A percentile compares a stretch with the other conserved stretches of the same genome.
Conservation (phyloP, 2,888 invertebrate genomes). For the Lagria hirta region DNA sequence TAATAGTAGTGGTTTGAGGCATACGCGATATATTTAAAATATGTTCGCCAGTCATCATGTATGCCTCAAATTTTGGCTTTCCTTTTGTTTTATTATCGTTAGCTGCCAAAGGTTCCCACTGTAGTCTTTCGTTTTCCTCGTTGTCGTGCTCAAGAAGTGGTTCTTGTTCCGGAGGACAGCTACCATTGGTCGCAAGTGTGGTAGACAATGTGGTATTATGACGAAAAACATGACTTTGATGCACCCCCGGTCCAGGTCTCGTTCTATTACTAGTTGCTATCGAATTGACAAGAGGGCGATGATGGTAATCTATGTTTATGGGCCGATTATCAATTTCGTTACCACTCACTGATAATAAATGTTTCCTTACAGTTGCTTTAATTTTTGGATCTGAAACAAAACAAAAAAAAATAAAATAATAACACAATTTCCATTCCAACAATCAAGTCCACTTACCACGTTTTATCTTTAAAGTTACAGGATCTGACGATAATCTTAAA, state of each 20-base stretch:
- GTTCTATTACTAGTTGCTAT: constrained; percentile 3
- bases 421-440: not conserved
- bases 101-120: constrained; percentile 59
- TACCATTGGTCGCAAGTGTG: constrained; percentile 59
- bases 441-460: constrained; percentile 75
- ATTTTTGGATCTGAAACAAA: constrained; percentile 74
- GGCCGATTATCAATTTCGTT: constrained; percentile 35
- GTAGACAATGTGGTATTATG: too few species aligned
- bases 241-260: constrained; percentile 52
- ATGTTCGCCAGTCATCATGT: constrained; percentile 97
- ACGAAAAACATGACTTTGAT: constrained; percentile 48
- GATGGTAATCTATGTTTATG: constrained; percentile 27
- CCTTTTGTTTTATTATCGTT: constrained; percentile 41
- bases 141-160: constrained; percentile 47
- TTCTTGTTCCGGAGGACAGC: constrained; percentile 57
- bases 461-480: constrained; percentile 86
- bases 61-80: constrained; percentile 79
- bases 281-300: too few species aligned
- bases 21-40: constrained; percentile 89
- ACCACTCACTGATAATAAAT: constrained; percentile 62
- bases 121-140: constrained; percentile 57
- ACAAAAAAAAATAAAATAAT: constrained; percentile 7
- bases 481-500: constrained; percentile 86
- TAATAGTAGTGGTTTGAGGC: constrained; percentile 65
- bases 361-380: constrained; percentile 76